These are phyloP conservation scores for Nanorana parkeri DNA, from an alignment of 2,113 vertebrate species.

Conservation along the genomic window DNA sequence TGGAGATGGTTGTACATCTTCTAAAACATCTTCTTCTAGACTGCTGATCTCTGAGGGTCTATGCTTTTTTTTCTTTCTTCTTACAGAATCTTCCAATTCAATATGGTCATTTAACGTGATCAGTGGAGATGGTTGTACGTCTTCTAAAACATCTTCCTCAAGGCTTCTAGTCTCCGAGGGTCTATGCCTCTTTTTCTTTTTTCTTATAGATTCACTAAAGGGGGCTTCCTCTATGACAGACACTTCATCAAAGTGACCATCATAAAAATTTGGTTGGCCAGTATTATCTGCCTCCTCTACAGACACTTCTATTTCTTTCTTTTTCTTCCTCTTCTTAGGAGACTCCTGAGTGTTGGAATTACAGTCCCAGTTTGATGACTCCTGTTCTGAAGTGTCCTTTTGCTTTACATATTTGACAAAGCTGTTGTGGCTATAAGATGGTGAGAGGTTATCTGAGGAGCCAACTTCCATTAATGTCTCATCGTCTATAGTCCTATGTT, in stretches of 20 bases:
- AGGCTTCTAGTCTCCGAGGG: no score
- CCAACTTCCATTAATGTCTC: no score
- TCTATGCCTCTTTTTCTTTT: constrained; percentile 50
- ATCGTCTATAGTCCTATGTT: not conserved
- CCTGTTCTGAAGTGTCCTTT: not conserved
- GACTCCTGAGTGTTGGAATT: not conserved
- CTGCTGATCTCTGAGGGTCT: no score
- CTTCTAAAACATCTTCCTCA: no score
- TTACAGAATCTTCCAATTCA: not conserved
- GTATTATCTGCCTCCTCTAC: not conserved
- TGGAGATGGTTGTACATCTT: no score
- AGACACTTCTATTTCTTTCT: not conserved
- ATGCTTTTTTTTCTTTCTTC: not conserved
- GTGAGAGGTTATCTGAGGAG: not conserved
- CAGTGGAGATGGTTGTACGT: no score
- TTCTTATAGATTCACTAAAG: constrained; percentile 51
- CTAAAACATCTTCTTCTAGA: no score
- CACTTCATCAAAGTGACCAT: not conserved
- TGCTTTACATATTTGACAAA: not conserved
- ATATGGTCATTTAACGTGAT: no score
- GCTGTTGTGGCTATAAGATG: not conserved
- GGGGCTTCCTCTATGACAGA: not conserved
- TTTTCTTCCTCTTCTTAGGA: not conserved
- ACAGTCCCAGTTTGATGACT: not conserved
- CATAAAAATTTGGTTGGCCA: not conserved